These are phyloP conservation scores for Cepaea hortensis DNA, from an alignment of 2,888 invertebrate genomes.

Conservation along the genomic window DNA sequence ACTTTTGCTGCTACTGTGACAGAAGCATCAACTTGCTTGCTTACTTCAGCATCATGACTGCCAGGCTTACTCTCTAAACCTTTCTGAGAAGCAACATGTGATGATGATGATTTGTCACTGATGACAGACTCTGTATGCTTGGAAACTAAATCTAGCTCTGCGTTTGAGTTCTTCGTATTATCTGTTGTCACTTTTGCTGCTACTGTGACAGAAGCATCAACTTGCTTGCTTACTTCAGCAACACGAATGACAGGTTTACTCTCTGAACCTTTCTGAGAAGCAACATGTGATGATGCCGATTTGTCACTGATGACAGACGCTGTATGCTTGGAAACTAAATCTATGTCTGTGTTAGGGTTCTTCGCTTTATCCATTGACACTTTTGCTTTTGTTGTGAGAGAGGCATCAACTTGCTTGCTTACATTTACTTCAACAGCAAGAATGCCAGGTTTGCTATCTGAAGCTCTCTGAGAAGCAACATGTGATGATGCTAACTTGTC, in stretches of 20 bases:
- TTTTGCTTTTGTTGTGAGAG: conserved; percentile 30
- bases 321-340: not conserved
- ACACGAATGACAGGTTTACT: not conserved
- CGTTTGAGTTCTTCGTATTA: no score
- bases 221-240: not conserved
- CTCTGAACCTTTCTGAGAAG: not conserved
- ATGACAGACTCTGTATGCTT: no score
- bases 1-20: not conserved
- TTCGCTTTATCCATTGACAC: conserved; percentile 1
- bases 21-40: not conserved
- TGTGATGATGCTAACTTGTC: no score
- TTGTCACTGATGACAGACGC: not conserved
- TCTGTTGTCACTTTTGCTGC: no score
- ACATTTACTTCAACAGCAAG: conserved; percentile 55
- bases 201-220: not conserved
- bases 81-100: not conserved
- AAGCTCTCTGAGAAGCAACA: no score
- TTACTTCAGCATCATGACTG: not conserved
- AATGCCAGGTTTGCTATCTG: conserved; percentile 47
- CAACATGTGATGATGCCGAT: no score
- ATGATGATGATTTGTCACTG: no score
- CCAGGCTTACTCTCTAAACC: not conserved
- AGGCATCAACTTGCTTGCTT: conserved; percentile 54
- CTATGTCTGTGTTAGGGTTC: not conserved
- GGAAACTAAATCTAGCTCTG: no score